Base-by-base conservation (phyloP, 1,140 invertebrate species). In the Scaptomyza hsui region DNA sequence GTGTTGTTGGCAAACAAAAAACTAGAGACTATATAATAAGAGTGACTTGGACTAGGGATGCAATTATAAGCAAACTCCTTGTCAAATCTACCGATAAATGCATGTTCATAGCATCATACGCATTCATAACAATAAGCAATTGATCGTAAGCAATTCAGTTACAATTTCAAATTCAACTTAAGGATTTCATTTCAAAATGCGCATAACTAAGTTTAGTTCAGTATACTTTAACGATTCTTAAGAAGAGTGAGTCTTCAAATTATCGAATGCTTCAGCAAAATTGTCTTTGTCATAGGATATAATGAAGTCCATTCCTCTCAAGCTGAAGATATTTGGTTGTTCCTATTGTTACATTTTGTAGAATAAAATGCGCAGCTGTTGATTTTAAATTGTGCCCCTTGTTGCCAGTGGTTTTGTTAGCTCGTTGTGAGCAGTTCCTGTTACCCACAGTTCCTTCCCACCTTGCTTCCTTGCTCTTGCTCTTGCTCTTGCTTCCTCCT, bases 331-430 rank as follows among this genome's bases (percentile, higher is more conserved):
- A 10, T 42, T 21, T 45, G 49, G 61, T 76, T 55, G 47, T 70
- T 51, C 65, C 63, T 72, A 57, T 72, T 69, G 72, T 61, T 60
- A 29, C 59, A 49, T 26, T 75, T 68, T 55, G 51, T 63, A 37
- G 61, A 39, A 65, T 59, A 44, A 80, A 71, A 80, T 83, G 76
- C 81, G 73, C 81, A 86, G 80, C 80, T 85, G 80, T 85, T 85
- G 81, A 81, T 81, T 85, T 85, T 77, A 77, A 86, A 80, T 85
- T 72, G 78, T 86, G 62, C 76, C 49, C 37, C 71, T 56, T 67
- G 61, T 68, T 83, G 67, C 53, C 72, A 76, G 80, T 59, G 77
- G 81, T 77, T 81, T 85, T 85, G 68, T 81, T 61, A 73, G 56
- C 71, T 74, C 45, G 44, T 41, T 51, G 59, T 18, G 19, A 24